Base-by-base conservation (phyloP, 2,888 invertebrate genomes). In the Lasioglossum malachurum region DNA sequence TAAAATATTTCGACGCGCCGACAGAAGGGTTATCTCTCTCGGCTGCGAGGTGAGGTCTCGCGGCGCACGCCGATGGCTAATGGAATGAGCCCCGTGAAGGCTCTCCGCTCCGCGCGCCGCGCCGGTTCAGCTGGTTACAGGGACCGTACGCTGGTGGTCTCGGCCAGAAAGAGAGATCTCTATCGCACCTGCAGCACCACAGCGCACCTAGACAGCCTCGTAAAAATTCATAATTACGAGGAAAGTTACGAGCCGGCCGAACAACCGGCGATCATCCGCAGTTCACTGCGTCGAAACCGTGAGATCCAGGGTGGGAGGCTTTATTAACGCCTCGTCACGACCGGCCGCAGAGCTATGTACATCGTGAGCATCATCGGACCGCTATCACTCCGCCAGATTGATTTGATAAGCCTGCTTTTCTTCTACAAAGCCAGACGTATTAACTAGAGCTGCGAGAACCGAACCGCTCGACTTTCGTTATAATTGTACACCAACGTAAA, bases 151-250 rank as follows among this genome's bases (percentile, higher is more conserved):
- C 90, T 89, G 93, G 93, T 93, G 94, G 94, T 93, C 93, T 80
- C 91, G 82, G n/a, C 87, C 69, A 80, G 88, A 87, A 85, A 87
- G 89, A 94, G 94, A 94, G 94, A 94, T 94, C 94, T 93, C 93
- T 94, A 94, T 94, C 94, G 90, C 92, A 93, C 92, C 92, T 93
- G 93, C 89, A 74, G 69, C 88, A 73, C 53, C 80, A 73, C 75
- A 75, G 80, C 75, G 74, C 74, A 78, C 80, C 88, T 82, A 88
- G 79, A 84, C 71, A 16, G 46, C 64, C 90, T 94, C 93, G 92
- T 94, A 94, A 94, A 94, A 94, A 93, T 93, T 92, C 91, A 93
- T 94, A 93, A 94, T 94, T 94, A 94, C 91, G 93, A 92, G 91
- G 89, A 90, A 92, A 93, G 88, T 92, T 88, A 89, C 87, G 88